These are phyloP conservation scores for Oryzias javanicus DNA, from an alignment of 2,113 vertebrate species.

Conservation along the genomic window DNA sequence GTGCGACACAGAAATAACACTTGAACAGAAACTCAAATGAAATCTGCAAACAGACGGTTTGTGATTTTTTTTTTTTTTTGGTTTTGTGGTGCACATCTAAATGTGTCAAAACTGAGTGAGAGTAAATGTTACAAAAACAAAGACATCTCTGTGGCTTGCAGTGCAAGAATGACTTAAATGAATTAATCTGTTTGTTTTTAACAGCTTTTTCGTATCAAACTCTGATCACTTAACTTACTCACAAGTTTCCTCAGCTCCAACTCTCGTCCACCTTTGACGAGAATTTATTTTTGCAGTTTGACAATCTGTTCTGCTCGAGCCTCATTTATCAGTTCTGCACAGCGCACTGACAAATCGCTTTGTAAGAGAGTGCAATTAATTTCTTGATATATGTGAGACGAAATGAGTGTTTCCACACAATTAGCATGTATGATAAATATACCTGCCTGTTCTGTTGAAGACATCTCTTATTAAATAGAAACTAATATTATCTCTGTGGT, in stretches of 20 bases:
- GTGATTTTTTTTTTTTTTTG: too few species aligned
- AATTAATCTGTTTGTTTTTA: not conserved
- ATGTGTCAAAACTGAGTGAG: too few species aligned
- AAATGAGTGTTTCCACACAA: conserved; percentile 64
- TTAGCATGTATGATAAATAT: conserved; percentile 65
- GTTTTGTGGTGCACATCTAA: too few species aligned
- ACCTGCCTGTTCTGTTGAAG: conserved; percentile 30
- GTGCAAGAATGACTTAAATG: too few species aligned
- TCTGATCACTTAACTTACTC: conserved; percentile 10
- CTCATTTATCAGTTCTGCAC: conserved; percentile 38
- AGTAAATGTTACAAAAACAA: too few species aligned
- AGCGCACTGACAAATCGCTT: conserved; percentile 54
- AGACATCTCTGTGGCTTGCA: too few species aligned
- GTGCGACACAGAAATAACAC: too few species aligned
- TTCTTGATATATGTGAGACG: conserved; percentile 40
- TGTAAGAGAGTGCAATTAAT: conserved; percentile 51
- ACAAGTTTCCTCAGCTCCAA: conserved; percentile 6
- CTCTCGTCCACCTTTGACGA: conserved; percentile 33
- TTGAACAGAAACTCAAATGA: too few species aligned
- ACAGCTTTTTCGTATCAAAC: not conserved
- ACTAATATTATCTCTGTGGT: conserved; percentile 17
- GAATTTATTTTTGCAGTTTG: conserved; percentile 44
- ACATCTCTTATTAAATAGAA: conserved; percentile 36
- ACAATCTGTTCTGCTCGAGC: conserved; percentile 34
- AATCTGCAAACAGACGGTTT: too few species aligned